Conservation (phyloP, 1,140 invertebrate genomes). For the Phenacoccus solenopsis region DNA sequence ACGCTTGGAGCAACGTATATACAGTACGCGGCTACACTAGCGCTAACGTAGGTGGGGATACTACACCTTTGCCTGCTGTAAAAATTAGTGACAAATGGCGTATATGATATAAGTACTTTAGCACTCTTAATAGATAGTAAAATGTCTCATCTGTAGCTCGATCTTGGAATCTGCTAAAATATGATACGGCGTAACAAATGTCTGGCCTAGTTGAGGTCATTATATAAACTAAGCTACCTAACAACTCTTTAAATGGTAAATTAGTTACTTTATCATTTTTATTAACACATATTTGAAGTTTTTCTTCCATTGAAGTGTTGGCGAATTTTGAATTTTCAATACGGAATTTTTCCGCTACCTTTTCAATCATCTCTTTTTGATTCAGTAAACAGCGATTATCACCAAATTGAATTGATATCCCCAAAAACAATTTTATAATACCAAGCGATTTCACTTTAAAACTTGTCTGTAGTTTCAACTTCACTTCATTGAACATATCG, state of each 20-base stretch:
- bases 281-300: background rate
- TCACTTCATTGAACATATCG: background rate
- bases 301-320: background rate
- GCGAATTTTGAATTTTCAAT: background rate
- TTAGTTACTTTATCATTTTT: background rate
- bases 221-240: background rate
- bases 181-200: no score
- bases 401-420: background rate
- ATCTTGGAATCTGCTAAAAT: no score
- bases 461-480: background rate
- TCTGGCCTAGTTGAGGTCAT: no score
- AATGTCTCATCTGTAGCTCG: no score
- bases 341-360: background rate
- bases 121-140: no score
- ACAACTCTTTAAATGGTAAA: background rate
- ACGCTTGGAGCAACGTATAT: no score
- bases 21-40: no score
- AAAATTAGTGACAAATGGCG: no score
- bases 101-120: no score
- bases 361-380: background rate
- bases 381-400: background rate
- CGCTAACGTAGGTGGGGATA: no score
- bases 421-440: background rate
- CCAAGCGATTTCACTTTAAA: conserved; percentile 11
- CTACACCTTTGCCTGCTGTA: no score